Base-by-base conservation (phyloP, 2,113 vertebrate species). In the Hippotragus niger region DNA sequence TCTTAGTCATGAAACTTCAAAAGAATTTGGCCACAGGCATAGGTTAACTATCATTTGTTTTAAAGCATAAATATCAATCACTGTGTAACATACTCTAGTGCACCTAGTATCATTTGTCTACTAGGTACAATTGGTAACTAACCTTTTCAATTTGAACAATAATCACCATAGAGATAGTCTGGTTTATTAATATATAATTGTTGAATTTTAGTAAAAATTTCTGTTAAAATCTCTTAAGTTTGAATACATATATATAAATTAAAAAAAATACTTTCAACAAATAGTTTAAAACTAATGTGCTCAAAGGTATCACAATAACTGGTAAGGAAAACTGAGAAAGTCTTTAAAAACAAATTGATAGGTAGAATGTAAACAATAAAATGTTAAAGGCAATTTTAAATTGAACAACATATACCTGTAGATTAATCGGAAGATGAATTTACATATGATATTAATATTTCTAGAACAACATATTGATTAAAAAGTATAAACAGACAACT, bases 21-120 rank as follows among this genome's bases (percentile, higher is more conserved):
- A 98, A 98, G 97, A 98, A 97, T 97, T 94, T 98, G 98, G 98
- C 98, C 98, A 98, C 64, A 88, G 98, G 98, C 98, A 97, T 92
- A 98, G 98, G 98, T 98, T 97, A 98, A 97, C 91, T 91, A 98
- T 97, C 98, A 98, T 98, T 98, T 98, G 96, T 97, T 98, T 98
- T 98, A 98, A 98, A 98, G 98, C 91, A 96, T 83, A 97, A 97
- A 94, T 98, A 98, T 98, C 98, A 98, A 98, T 99, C 98, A 98
- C 93, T 91, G 94, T 98, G 97, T 97, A 98, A 93, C 90, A 96
- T 45, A 80, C 62, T 97, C 94, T 95, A 88, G 60, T n/a, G 74
- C 6, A 98, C 52, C 40, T 71, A 98, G 90, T 36, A 60, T 94
- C 25, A 57, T 96, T 85, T 97, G 47, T 85, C 52, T 2, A 45